Base-by-base conservation (phyloP, 2,113 vertebrate genomes). In the Cairina moschata region DNA sequence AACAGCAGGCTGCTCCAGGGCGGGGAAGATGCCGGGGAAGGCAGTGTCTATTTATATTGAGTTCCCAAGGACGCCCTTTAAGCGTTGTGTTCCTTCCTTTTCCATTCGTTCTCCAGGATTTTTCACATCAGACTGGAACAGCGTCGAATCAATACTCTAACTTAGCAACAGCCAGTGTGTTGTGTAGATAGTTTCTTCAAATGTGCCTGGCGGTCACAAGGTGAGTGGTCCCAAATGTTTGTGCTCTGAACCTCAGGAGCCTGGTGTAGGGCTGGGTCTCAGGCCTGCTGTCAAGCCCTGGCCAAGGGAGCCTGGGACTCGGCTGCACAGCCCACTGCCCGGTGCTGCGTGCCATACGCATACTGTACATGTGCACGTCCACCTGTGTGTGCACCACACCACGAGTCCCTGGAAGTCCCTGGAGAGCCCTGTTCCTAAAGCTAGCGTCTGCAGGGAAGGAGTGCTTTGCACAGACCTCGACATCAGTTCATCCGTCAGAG, bases 41-140 rank as follows among this genome's bases (percentile, higher is more conserved):
- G 31, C 56, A 7, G 6, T 1, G 1, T n/a, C 7, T 9, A 9
- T 8, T n/a, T 23, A 2, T 8, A 6, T 1, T 8, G 8, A 11
- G 8, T 20, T 29, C 15, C 13, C 4, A 16, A 55, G 52, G 52
- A 16, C 2, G 9, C 22, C 22, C 14, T 34, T 28, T 17, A 14
- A 18, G 9, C 17, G 4, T 17, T 20, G n/a, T 16, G 8, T 14
- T 8, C 54, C 31, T 58, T 50, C 23, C 42, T 29, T 5, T 17
- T 32, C 26, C 11, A 6, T 25, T 59, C 18, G 2, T 38, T 77
- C 42, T 38, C 9, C 32, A 11, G 55, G 13, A 22, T 6, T 38
- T 80, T 63, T 59, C 15, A 31, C 14, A 6, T 42, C 11, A 36
- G 50, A 6, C 20, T 21, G 16, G 13, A 52, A 29, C 17, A 14